phyloP scores from a whole-genome alignment of 2,797 vertebrate species.

The Loris lydekkerianus region DNA sequence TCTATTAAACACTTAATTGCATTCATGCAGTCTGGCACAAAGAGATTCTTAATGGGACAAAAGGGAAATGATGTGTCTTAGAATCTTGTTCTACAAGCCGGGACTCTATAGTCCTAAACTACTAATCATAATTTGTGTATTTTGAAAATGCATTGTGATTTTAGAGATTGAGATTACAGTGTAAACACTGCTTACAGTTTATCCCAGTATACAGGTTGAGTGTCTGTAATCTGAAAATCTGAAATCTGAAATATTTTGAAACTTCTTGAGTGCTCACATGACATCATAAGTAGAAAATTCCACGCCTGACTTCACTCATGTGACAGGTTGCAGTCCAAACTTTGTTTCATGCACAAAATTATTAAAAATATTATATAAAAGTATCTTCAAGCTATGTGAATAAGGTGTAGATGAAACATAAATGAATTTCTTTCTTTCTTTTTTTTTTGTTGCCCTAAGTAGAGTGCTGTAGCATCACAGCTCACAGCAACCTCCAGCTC shows the following conservation, averaged over 20 bases:
- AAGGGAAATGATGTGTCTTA: not conserved
- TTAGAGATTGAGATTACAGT: not conserved
- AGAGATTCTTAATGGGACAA: slow-evolving; percentile 62
- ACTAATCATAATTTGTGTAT: not conserved
- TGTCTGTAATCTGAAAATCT: not conserved
- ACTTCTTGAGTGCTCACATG: not conserved
- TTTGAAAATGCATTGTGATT: not conserved
- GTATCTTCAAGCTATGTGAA: not conserved
- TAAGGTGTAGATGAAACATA: not conserved
- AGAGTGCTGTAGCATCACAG: no score
- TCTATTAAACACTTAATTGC: slow-evolving; percentile 49
- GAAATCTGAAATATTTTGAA: not conserved
- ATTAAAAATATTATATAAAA: not conserved
- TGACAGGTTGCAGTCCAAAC: not conserved
- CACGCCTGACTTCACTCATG: not conserved
- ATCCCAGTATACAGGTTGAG: not conserved
- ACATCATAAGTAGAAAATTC: not conserved
- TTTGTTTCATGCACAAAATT: not conserved
- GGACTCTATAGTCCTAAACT: not conserved
- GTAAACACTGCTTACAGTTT: not conserved
- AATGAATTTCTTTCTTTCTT: not conserved
- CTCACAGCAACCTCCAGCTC: no score
- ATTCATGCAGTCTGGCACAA: not conserved
- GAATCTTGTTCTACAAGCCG: no score
- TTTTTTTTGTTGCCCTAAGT: no score